Evolutionary conservation across 2,113 vertebrate species (phyloP).

Genomic region (Oryctolagus cuniculus): DNA sequence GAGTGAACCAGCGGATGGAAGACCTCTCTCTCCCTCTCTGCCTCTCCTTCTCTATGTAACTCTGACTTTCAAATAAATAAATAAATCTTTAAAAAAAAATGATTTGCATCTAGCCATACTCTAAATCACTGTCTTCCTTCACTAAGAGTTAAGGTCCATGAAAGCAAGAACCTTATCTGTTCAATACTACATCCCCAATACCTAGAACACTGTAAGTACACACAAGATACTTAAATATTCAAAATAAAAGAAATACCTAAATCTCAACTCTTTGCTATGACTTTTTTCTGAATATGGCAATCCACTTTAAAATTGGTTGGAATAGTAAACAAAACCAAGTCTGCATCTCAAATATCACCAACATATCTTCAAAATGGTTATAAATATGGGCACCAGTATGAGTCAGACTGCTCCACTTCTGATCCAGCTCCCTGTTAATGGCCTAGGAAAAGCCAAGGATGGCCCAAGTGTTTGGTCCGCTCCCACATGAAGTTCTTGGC

Average conservation of each 20-base stretch:
- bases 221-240: not conserved
- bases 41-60: no score
- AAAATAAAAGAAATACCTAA: not conserved
- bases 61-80: no score
- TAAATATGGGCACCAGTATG: not conserved
- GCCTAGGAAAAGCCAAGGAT: no score
- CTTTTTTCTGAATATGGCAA: not conserved
- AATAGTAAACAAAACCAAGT: not conserved
- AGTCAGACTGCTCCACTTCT: no score
- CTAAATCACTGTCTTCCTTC: not conserved
- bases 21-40: no score
- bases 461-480: no score
- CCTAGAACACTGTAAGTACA: not conserved
- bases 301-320: not conserved
- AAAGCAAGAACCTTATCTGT: not conserved
- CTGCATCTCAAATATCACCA: conserved; percentile 22
- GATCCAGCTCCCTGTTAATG: no score
- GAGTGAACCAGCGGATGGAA: no score
- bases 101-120: not conserved
- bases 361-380: not conserved
- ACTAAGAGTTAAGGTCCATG: not conserved
- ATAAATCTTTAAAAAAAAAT: not conserved
- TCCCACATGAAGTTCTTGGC: no score
- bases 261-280: not conserved
- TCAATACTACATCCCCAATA: not conserved